These are phyloP conservation scores for Reticulitermes speratus DNA, from an alignment of 1,140 invertebrate genomes.

Conservation along the genomic window DNA sequence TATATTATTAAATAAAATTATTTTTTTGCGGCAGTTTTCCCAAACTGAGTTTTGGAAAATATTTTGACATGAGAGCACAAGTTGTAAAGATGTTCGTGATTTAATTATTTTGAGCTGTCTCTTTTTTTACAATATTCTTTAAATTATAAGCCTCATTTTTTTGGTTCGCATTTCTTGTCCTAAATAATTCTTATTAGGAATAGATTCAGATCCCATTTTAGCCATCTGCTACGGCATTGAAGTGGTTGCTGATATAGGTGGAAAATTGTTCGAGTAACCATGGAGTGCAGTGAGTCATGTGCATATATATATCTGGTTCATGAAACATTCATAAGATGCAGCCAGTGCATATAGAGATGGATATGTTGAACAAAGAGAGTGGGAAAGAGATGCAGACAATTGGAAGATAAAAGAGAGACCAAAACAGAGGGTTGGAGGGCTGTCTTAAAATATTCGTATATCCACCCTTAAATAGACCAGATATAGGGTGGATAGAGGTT, in stretches of 20 bases:
- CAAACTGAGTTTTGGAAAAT: too few relatives aligned
- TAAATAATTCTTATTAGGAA: too few relatives aligned
- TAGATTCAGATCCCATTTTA: too few relatives aligned
- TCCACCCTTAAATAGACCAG: constrained; percentile 9
- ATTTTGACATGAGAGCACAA: too few relatives aligned
- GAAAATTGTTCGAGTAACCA: neutral
- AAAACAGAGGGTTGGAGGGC: neutral
- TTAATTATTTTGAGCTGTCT: too few relatives aligned
- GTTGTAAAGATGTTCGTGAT: too few relatives aligned
- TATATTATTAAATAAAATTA: too few relatives aligned
- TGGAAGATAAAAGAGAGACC: neutral
- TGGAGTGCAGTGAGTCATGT: neutral
- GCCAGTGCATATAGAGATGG: neutral
- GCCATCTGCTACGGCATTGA: neutral
- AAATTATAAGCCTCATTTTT: too few relatives aligned
- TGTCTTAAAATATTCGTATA: constrained; percentile 14
- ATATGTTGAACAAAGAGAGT: neutral
- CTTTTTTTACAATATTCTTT: too few relatives aligned
- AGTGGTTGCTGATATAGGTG: neutral
- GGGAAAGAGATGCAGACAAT: too few relatives aligned
- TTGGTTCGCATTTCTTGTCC: too few relatives aligned
- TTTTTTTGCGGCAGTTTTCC: too few relatives aligned
- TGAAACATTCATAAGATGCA: constrained; percentile 9
- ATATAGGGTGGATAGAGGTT: constrained; percentile 11
- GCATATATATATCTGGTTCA: neutral